These are phyloP conservation scores for Scyliorhinus canicula DNA, from an alignment of 2,797 vertebrate genomes.

Conservation along the genomic window DNA sequence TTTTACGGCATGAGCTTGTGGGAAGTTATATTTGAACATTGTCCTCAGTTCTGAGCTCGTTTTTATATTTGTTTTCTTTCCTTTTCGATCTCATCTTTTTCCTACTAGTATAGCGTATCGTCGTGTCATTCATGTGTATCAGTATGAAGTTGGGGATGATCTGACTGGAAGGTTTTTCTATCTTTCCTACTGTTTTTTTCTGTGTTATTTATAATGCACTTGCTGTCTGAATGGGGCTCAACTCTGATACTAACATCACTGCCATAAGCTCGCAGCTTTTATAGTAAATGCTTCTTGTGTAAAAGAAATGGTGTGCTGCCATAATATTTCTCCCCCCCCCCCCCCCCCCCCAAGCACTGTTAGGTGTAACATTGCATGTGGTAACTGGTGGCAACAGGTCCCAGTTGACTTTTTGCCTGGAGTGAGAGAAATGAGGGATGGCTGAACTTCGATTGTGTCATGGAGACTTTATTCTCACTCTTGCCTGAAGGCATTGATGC, in stretches of 20 bases:
- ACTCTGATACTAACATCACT: conserved; percentile 22
- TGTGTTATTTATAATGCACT: conserved; percentile 36
- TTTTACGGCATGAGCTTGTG: neutral
- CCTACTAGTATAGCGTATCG: conserved; percentile 92
- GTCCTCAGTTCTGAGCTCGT: conserved; percentile 41
- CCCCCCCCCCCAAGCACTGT: no score
- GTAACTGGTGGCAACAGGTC: neutral
- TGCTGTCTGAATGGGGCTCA: neutral
- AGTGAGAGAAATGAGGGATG: neutral
- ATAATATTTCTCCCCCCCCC: neutral
- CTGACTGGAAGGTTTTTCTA: conserved; percentile 91
- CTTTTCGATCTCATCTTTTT: conserved; percentile 60
- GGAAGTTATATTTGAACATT: neutral
- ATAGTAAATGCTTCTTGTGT: neutral
- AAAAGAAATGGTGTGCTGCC: neutral
- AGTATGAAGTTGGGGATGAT: conserved; percentile 98
- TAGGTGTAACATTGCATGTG: neutral
- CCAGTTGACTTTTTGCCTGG: neutral
- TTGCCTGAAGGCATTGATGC: neutral
- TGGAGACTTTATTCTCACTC: neutral
- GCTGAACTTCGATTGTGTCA: neutral
- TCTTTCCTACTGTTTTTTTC: conserved; percentile 51
- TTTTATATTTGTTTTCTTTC: conserved; percentile 57
- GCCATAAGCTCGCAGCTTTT: conserved; percentile 4
- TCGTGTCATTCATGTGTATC: conserved; percentile 93